Percentiles rank a stretch among this genome's conserved stretches.
Evolutionary conservation across 2,113 vertebrate species (phyloP).

Genomic region (Rhinopithecus roxellana): DNA sequence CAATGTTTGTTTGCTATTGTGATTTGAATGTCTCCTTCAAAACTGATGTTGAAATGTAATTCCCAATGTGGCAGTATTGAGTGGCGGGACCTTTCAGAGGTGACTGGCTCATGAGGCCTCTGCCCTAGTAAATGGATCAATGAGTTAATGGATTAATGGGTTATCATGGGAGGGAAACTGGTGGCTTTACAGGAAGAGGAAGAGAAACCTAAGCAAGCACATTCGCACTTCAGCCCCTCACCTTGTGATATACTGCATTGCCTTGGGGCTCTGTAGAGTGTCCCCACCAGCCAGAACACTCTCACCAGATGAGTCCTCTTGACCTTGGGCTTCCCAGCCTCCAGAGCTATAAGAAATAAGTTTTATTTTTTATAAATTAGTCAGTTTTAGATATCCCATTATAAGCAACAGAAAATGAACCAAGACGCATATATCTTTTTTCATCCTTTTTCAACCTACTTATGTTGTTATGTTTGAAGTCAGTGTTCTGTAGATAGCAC

Average conservation of each 20-base stretch:
- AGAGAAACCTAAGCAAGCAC: neutral
- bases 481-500: neutral
- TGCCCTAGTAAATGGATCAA: neutral
- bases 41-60: neutral
- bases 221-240: neutral
- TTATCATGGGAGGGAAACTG: neutral
- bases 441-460: neutral
- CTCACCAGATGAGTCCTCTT: neutral
- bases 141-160: neutral
- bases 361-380: neutral
- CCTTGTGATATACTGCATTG: neutral
- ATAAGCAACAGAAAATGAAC: neutral
- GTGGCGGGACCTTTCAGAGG: neutral
- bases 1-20: neutral
- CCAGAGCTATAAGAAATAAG: neutral
- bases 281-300: neutral
- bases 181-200: neutral
- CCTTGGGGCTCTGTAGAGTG: neutral
- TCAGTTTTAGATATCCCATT: neutral
- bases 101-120: neutral
- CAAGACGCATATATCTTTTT: neutral
- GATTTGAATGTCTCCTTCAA: neutral
- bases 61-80: neutral
- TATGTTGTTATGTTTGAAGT: neutral
- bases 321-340: neutral